Base-by-base conservation (phyloP, 2,113 vertebrate species). In the Egretta garzetta region DNA sequence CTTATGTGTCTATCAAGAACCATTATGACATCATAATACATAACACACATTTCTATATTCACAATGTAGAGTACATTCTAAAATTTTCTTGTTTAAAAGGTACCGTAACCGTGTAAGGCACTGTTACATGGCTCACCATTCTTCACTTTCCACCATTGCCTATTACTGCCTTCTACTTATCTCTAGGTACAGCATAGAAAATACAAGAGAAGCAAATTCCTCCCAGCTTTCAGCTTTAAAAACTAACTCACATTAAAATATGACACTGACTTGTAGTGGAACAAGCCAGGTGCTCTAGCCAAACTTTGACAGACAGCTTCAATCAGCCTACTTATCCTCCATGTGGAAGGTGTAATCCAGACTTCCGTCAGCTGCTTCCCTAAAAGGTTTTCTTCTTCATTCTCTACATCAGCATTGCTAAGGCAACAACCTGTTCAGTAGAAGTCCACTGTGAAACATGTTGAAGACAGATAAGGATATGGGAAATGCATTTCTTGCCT, bases 291-390 rank as follows among this genome's bases (percentile, higher is more conserved):
- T 95, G 66, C 50, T 90, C 74, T 21, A 72, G 80, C 63, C 77
- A 83, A 84, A 86, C 62, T 93, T 84, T 95, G 94, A 92, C 55
- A 92, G 94, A 92, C 87, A 95, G 52, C 37, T 95, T 84, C 92
- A 84, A 63, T 92, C 87, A 91, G 62, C 64, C 87, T 82, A 71
- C 75, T 95, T 66, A 87, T 88, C 82, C 83, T 94, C 81, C 19
- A 9, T 53, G 81, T 59, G 53, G 88, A 96, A 96, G 79, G 41
- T 62, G 27, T 73, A 94, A 97, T 86, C 81, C 89, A 86, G 75
- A 66, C 90, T 91, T 86, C 79, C 92, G 92, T 68, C 93, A 94
- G 70, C 68, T 63, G 84, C 68, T 94, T 96, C 74, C 74, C 45
- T 84, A 21, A 90, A 88, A 94, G 60, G 32, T 28, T 85, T 94